Evolutionary conservation across 2,797 vertebrate species (phyloP), one percentile per base, ranked within the genome.

Genomic region (Salarias fasciatus): DNA sequence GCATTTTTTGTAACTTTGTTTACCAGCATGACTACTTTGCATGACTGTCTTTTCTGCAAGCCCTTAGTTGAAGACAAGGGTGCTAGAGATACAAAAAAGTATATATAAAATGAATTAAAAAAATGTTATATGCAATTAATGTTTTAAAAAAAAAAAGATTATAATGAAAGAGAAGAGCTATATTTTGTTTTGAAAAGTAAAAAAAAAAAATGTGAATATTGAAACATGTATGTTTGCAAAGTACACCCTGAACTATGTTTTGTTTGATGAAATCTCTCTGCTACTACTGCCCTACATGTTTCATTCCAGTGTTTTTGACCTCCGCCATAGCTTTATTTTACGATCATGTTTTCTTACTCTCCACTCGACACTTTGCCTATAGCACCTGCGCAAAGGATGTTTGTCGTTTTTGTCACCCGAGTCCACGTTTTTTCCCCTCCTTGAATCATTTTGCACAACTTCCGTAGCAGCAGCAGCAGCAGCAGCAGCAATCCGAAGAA

Each of bases 21-120:
- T 93, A 93, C 93, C 93, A 93, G 93, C 93, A 94, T 94, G 93
- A 94, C 79, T 92, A 86, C 89, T 92, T 92, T 93, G 93, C 93
- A 94, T 94, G 93, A 93, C 90, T 93, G 92, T 93, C 91, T 91
- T 92, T 93, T 92, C 92, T 91, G 91, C 92, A 90, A 93, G 88
- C 92, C 92, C 93, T 93, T 91, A 91, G 91, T 88, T 92, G 82
- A 92, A 91, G 86, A 91, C 83, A 86, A 92, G 88, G 90, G 91
- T 92, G 90, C 90, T 91, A 91, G 87, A 91, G 91, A 89, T 88
- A 92, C 75, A 90, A 74, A 79, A 92, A 90, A 90, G 75, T 86
- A 91, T 89, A 89, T 91, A 89, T 84, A 91, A 91, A 88, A 88
- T 76, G 67, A 87, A 87, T 88, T 70, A 75, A 92, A 92, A 92